Base-by-base conservation (phyloP, 2,888 invertebrate genomes). In the Macaria notata region DNA sequence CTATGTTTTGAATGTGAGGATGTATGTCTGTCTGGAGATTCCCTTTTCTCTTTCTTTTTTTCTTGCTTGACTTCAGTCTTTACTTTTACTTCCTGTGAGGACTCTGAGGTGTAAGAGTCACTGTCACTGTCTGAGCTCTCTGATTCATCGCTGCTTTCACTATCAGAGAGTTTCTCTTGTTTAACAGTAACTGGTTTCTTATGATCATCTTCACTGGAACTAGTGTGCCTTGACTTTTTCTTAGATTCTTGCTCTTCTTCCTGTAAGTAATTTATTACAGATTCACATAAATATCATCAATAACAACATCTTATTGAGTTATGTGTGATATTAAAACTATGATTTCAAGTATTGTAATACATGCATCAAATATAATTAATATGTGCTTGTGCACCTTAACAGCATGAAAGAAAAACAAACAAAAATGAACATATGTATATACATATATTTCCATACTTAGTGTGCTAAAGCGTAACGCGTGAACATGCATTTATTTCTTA, bases 171-270 rank as follows among this genome's bases (percentile, higher is more conserved):
- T 70, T 75, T 71, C 82, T 81, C 66, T 63, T 75, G 65, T 76
- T 82, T 49, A 5, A 70, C 52, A 56, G 73, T 70, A 45, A 72
- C 56, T 64, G 76, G 80, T 54, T 66, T 73, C 62, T 76, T 78
- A 56, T 75, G 68, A 48, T 78, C 73, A 59, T 81, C 79, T 70
- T 83, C 79, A 73, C 76, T 84, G 54, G 74, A 74, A 67, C 75
- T 59, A 41, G 48, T 79, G 59, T 74, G 72, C 71, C 80, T 86
- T 4, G 45, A 51, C 45, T 73, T 77, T 67, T 82, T 85, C 62
- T 86, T 87, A 44, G 63, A 62, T 57, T 79, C 73, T 43, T 76
- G 70, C 59, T 87, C 81, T 61, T 89, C 88, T 52, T 89, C 87
- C 88, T 89, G 64, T 62, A 80, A 72, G 50, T 47, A 59, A 63